Evolutionary conservation across 2,113 vertebrate genomes (phyloP), one percentile per base, ranked within the genome.

Genomic region (Pterocles gutturalis): DNA sequence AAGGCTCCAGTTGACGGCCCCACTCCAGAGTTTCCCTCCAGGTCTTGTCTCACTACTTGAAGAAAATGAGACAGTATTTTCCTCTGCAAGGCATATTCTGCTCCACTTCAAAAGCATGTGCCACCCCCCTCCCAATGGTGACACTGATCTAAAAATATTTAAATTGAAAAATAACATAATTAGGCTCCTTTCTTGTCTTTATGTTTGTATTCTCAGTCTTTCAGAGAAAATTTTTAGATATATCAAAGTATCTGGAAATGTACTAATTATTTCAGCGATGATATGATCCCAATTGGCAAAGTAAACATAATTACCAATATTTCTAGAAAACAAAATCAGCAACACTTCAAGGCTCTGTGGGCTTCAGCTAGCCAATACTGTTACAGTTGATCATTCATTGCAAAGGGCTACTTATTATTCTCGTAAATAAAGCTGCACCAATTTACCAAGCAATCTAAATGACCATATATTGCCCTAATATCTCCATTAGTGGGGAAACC

Each of bases 251-350:
- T 78, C 60, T 86, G 84, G 83, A 75, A 81, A 71, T 22, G 31
- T 22, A 65, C 73, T 83, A 82, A 89, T 93, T 86, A 75, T 78
- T 89, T 77, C 72, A 70, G 22, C 41, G 88, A 87, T 61, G 58
- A 79, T 33, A 65, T 5, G 48, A 94, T 71, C 88, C 92, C 96
- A 92, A 64, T 12, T 64, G 93, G 72, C 69, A 86, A 66, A 89
- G 72, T 36, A 89, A 97, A 90, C 33, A 48, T 70, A 87, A 93
- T 88, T 88, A 94, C 82, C 72, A 78, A 22, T 5, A 90, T 71
- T 70, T 82, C 72, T 41, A 78, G 76, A 38, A 93, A 92, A 91
- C 76, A 75, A 87, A 96, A 94, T 53, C 83, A 95, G 91, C 87
- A 93, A 28, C 65, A 41, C 83, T 92, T 75, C 90, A 90, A 78